Percentiles rank a stretch among this genome's conserved stretches.
phyloP scores from a whole-genome alignment of 2,888 invertebrate genomes.

The Actias luna region DNA sequence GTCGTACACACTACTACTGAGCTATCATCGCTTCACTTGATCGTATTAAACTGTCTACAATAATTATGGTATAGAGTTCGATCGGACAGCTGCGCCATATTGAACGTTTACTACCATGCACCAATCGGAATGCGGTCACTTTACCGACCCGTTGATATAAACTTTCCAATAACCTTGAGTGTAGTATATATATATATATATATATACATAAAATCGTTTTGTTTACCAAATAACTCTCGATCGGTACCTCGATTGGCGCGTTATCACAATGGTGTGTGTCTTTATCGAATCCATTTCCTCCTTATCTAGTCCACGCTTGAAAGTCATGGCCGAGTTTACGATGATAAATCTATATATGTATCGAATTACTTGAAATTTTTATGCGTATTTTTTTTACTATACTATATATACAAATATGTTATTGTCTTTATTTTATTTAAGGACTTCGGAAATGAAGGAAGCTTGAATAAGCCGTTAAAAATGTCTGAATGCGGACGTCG shows the following conservation, averaged over 20 bases:
- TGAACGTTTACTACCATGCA: background rate
- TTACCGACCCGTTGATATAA: background rate
- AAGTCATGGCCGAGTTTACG: constrained; percentile 41
- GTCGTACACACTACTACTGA: too few relatives aligned
- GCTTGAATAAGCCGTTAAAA: too few relatives aligned
- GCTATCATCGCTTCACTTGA: background rate
- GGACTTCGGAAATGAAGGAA: too few relatives aligned
- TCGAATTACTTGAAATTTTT: background rate
- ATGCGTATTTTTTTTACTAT: background rate
- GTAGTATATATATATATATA: background rate
- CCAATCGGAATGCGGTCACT: background rate
- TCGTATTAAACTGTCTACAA: background rate
- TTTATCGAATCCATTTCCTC: constrained; percentile 30
- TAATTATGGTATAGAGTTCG: background rate
- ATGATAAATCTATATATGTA: background rate
- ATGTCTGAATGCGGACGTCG: too few relatives aligned
- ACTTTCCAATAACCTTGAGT: constrained; percentile 6
- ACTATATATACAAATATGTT: too few relatives aligned
- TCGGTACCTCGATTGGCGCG: constrained; percentile 20
- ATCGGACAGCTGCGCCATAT: background rate
- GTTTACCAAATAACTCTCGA: constrained; percentile 42
- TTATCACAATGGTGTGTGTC: constrained; percentile 32
- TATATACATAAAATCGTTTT: constrained; percentile 26
- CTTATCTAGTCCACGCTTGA: constrained; percentile 38
- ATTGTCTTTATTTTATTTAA: too few relatives aligned